Conservation (phyloP, 2,797 vertebrate genomes). For the Xyrichtys novacula region DNA sequence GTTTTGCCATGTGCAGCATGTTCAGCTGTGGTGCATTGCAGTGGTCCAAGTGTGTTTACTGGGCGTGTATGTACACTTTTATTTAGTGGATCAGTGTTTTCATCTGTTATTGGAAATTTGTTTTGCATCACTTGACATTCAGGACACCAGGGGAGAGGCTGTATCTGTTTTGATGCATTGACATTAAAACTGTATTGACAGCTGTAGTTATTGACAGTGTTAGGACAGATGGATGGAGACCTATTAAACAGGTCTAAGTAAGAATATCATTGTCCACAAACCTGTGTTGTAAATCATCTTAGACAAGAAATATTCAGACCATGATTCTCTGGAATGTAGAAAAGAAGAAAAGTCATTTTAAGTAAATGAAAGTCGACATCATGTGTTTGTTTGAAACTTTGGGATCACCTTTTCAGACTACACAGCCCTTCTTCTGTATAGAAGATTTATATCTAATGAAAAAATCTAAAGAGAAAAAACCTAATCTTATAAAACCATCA, state of each 20-base stretch:
- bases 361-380: background rate
- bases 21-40: background rate
- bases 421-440: background rate
- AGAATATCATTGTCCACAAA: background rate
- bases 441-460: slow-evolving; percentile 19
- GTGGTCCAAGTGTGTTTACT: slow-evolving; percentile 3
- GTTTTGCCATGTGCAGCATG: background rate
- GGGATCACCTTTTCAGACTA: slow-evolving; percentile 6
- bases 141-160: slow-evolving; percentile 54
- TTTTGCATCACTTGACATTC: slow-evolving; percentile 77
- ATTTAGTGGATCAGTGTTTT: slow-evolving; percentile 54
- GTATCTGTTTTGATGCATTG: slow-evolving; percentile 61
- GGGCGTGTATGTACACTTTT: slow-evolving; percentile 12
- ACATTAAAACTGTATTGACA: slow-evolving; percentile 69
- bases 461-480: slow-evolving; percentile 43
- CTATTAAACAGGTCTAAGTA: slow-evolving; percentile 31
- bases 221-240: slow-evolving; percentile 26
- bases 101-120: slow-evolving; percentile 66
- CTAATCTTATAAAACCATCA: slow-evolving; percentile 26
- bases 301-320: background rate
- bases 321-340: background rate
- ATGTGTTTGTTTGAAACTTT: background rate
- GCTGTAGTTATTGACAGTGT: slow-evolving; percentile 50
- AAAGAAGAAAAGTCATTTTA: background rate
- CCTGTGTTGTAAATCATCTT: slow-evolving; percentile 22